These are phyloP conservation scores for Macrocentrus cingulum DNA, from an alignment of 1,140 invertebrate genomes.

Conservation along the genomic window DNA sequence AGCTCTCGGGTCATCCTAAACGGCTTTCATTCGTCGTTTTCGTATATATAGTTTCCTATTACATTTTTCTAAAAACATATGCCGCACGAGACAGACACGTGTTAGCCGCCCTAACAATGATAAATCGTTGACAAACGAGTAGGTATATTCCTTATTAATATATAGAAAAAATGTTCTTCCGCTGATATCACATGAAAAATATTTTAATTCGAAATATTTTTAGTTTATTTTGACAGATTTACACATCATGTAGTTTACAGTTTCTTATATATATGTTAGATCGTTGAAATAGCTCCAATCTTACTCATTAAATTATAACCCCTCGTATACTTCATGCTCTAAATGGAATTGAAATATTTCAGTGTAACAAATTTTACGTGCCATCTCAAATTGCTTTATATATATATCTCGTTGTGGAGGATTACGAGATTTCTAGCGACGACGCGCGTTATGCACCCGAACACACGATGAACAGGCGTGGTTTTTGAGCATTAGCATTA, in stretches of 20 bases:
- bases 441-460: not conserved
- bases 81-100: constrained; percentile 19
- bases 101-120: constrained; percentile 17
- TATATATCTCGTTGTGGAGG: not conserved
- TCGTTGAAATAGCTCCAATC: not conserved
- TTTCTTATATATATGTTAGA: not conserved
- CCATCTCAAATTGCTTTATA: constrained; percentile 4
- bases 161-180: constrained; percentile 5
- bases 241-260: too few species aligned
- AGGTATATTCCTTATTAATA: constrained; percentile 5
- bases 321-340: constrained; percentile 4
- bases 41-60: not conserved
- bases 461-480: constrained; percentile 24
- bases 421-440: constrained; percentile 4
- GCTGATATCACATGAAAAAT: not conserved
- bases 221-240: not conserved
- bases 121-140: constrained; percentile 18
- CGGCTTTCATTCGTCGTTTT: not conserved
- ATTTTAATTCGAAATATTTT: constrained; percentile 4
- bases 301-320: not conserved
- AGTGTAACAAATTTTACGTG: constrained; percentile 21
- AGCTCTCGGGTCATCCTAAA: not conserved
- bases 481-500: constrained; percentile 50
- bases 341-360: constrained; percentile 19
- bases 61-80: constrained; percentile 14